Base-by-base conservation (phyloP, 1,140 invertebrate species). In the Brachionus asplanchnoidis region DNA sequence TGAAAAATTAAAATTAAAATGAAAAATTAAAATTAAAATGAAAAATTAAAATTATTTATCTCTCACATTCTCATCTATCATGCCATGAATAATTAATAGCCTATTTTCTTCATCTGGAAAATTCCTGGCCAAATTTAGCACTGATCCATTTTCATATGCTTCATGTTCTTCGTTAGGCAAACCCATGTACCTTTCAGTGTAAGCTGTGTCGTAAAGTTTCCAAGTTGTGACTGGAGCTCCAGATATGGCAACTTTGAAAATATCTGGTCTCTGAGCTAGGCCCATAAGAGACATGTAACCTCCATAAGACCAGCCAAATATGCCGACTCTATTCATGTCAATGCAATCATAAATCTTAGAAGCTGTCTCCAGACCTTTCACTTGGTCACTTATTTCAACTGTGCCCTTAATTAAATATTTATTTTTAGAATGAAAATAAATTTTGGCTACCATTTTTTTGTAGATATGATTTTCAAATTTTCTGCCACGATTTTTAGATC, bases 281-380 rank as follows among this genome's bases (percentile, higher is more conserved):
- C 88, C 91, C 89, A 92, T 91, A 11, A 92, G 86, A n/a, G 91
- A 89, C 23, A 91, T 85, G 86, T 91, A 92, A 12, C 91, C 91
- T 86, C 91, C 97, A 88, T 99, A 99, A 66, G 97, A 98, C 97
- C 97, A 99, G 6, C 97, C 97, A 88, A 97, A 95, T 86, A 99
- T 95, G 5, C 95, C 97, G 1, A 99, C 93, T 82, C 97, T 92
- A 86, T 92, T 92, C 90, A 97, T 92, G 89, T 99, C 97, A 85
- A 99, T 95, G 87, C 93, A 97, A 46, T 93, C 93, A 9, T 94
- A 93, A 85, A 93, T 93, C 86, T 95, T 93, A 0, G 95, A 93
- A n/a, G 98, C 90, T 92, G 93, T 94, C 85, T 93, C 92, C 46
- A 99, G 89, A 0, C 97, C 95, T 91, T 98, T 96, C 0, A 99